Evolutionary conservation across 2,113 vertebrate species (phyloP), one percentile per base, ranked within the genome.

Genomic region (Thalassoma bifasciatum): DNA sequence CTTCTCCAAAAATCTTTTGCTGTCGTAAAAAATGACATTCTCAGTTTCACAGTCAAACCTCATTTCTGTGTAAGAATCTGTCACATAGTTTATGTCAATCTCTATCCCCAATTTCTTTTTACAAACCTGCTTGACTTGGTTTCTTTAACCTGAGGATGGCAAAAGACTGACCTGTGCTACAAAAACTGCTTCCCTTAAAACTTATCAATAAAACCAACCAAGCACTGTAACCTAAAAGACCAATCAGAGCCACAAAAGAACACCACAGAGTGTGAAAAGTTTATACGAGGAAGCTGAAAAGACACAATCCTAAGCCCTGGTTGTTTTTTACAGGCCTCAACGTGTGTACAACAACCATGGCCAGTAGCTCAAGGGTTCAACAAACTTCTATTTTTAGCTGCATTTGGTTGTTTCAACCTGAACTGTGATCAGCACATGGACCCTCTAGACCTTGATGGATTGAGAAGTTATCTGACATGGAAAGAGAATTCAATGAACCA

Each of bases 371-470:
- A 59, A 51, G 22, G 67, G 38, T 23, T 66, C 53, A 54, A 53
- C 56, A 53, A 44, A 63, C 46, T n/a, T 38, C 10, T 26, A 12
- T 40, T 49, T 47, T 54, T 70, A 59, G 67, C 75, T 68, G 65
- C 47, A 42, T 50, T 68, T 46, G 6, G 17, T 37, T 30, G 8
- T 60, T 81, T 53, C 11, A 49, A 19, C 17, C 30, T 24, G 16
- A 36, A 24, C 50, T 30, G 36, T 52, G 56, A 46, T 63, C 72
- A 57, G 44, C 59, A 58, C 38, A 16, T 36, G 61, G 71, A 77
- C 72, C 42, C 73, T 67, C 72, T 44, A 62, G 42, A 80, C 57
- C 53, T 59, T 44, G 42, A 66, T 47, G 21, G 26, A 17, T 17
- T 51, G 49, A 44, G 17, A 62, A 65, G 61, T 61, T 61, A 23